A percentile compares a stretch with the other conserved stretches of the same genome.
phyloP scores from a whole-genome alignment of 1,140 invertebrate genomes.

The Megathymus violae region DNA sequence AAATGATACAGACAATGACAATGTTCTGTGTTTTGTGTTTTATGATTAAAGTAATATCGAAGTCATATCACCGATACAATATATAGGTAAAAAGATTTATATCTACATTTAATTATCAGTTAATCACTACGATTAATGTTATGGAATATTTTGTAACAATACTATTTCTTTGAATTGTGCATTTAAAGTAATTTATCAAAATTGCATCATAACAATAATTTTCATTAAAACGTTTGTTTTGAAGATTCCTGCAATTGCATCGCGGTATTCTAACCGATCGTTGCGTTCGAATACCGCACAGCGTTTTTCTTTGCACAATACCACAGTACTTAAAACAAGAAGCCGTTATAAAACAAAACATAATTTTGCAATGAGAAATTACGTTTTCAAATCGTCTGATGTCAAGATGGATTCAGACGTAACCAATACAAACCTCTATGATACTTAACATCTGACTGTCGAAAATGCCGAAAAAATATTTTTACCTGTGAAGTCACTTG shows the following conservation, averaged over 20 bases:
- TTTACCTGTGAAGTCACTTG: no score
- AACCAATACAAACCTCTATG: no score
- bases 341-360: conserved; percentile 12
- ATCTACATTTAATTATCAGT: not conserved
- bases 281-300: conserved; percentile 20
- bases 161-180: no score
- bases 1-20: not conserved
- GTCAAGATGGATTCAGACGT: no score
- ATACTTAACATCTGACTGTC: no score
- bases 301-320: conserved; percentile 20
- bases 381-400: not conserved
- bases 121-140: not conserved
- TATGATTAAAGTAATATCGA: no score
- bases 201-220: no score
- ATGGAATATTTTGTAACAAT: not conserved
- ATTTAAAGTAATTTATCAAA: no score
- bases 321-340: conserved; percentile 21
- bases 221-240: no score
- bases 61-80: no score
- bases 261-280: conserved; percentile 4
- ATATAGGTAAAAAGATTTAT: not conserved
- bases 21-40: no score
- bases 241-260: conserved; percentile 13
- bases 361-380: not conserved
- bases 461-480: no score